Conservation (phyloP, 1,140 invertebrate genomes). For the Panulirus ornatus region DNA sequence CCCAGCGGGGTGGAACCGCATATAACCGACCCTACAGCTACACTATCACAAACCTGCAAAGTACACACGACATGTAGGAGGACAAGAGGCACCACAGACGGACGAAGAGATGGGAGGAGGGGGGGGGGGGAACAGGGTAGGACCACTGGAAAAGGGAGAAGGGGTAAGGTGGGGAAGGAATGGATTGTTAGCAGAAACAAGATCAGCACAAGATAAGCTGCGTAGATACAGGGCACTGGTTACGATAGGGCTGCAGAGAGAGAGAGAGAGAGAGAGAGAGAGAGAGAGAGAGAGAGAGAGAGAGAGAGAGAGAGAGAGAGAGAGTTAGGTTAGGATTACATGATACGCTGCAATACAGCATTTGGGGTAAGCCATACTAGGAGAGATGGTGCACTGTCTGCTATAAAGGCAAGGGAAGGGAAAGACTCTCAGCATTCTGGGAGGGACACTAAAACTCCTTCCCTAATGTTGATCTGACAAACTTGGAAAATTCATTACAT, state of each 20-base stretch:
- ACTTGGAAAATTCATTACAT: no score
- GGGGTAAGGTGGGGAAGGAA: neutral
- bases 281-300: neutral
- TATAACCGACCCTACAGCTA: conserved; percentile 34
- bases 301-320: neutral
- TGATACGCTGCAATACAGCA: no score
- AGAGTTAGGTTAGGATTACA: neutral
- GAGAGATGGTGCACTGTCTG: no score
- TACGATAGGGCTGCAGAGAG: no score
- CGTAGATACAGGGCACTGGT: neutral
- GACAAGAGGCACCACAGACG: neutral
- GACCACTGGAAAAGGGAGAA: neutral
- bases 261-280: neutral
- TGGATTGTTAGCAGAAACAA: neutral
- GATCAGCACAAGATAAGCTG: no score
- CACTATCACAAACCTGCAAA: conserved; percentile 25
- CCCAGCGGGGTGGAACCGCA: conserved; percentile 22
- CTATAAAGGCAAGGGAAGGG: no score
- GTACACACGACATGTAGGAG: neutral
- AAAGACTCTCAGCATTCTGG: no score
- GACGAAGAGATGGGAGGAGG: neutral
- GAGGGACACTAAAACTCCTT: no score
- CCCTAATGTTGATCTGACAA: no score
- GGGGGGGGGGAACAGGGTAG: neutral
- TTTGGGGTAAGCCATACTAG: no score